phyloP scores from a whole-genome alignment of 2,888 invertebrate genomes.

The Leptinotarsa tumamoca region DNA sequence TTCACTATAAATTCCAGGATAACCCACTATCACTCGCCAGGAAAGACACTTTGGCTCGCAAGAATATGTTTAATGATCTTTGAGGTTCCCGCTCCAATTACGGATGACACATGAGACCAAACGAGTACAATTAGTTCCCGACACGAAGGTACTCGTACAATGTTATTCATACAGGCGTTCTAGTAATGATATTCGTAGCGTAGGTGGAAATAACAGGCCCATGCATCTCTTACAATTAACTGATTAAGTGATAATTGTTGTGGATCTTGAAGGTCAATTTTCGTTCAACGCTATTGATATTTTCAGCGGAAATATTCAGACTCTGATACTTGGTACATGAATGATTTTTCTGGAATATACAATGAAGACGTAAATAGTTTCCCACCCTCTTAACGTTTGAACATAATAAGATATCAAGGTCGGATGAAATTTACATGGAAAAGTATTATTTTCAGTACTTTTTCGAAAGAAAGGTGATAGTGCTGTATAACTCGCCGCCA shows the following conservation, averaged over 20 bases:
- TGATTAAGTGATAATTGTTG: slow-evolving; percentile 33
- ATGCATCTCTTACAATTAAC: slow-evolving; percentile 32
- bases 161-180: slow-evolving; percentile 29
- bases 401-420: too few species aligned
- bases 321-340: background rate
- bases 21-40: slow-evolving; percentile 1
- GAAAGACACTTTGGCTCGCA: slow-evolving; percentile 13
- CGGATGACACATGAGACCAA: slow-evolving; percentile 31
- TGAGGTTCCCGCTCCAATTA: slow-evolving; percentile 38
- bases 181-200: slow-evolving; percentile 14
- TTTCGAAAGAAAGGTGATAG: background rate
- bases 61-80: slow-evolving; percentile 28
- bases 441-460: background rate
- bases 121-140: slow-evolving; percentile 41
- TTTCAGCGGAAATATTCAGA: too few species aligned
- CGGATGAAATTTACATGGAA: too few species aligned
- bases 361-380: too few species aligned
- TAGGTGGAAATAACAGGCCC: slow-evolving; percentile 32
- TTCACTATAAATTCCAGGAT: slow-evolving; percentile 3
- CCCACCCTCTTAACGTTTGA: too few species aligned
- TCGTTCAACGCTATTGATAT: background rate
- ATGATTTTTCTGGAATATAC: background rate
- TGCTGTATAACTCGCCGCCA: too few species aligned
- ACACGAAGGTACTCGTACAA: slow-evolving; percentile 35
- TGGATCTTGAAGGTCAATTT: slow-evolving; percentile 23